Base-by-base conservation (phyloP, 2,113 vertebrate species). In the Lonchura striata region DNA sequence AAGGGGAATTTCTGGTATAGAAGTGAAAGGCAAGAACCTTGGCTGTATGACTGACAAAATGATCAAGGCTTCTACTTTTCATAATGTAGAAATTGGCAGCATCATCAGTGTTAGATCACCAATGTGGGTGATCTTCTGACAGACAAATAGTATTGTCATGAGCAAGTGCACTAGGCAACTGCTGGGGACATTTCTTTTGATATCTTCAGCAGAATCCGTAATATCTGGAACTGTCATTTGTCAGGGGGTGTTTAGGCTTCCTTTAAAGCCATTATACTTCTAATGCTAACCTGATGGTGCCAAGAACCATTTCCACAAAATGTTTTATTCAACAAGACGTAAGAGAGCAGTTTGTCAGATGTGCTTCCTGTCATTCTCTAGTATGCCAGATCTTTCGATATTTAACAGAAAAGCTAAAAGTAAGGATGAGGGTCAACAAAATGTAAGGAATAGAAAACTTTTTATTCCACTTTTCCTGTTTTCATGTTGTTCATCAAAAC, bases 241-340 rank as follows among this genome's bases (percentile, higher is more conserved):
- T 76, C 70, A 85, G 53, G 75, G 21, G 23, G 33, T 57, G 50
- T 90, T 86, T 18, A 65, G 63, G 15, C 35, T 89, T 79, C 23
- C 53, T 87, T 87, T 85, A 87, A 94, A 94, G 52, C 13, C 70
- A 41, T 82, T 90, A 47, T n/a, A 46, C 23, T 76, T 90, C 33
- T 41, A 63, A 49, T 49, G 61, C 69, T 79, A 91, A 91, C 75
- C 44, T 91, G 81, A 80, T 64, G 71, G 49, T 10, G 1, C 86
- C 70, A 85, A 75, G 69, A 91, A 79, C 23, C 53, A 60, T 88
- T 86, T 92, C 57, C 39, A 88, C 41, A 7, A 18, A 81, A 83
- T 83, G 35, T 83, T 95, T 94, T 92, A 78, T 95, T 95, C 69
- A 64, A 41, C 11, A 70, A 71, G 69, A 86, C 64, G 75, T 90